Base-by-base conservation (phyloP, 2,888 invertebrate genomes). In the Dastarcus helophoroides region DNA sequence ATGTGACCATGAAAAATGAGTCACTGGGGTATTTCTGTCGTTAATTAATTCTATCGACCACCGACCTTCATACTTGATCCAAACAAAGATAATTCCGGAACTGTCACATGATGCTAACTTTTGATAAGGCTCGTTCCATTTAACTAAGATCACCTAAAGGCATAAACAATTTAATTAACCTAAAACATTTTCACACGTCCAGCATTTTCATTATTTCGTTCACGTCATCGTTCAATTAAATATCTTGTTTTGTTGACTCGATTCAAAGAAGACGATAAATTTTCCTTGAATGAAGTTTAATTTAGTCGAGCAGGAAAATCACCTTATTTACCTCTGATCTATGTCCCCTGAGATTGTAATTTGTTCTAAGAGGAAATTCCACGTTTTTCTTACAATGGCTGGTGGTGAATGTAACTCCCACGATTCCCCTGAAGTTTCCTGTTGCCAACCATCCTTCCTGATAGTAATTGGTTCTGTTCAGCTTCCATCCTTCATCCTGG, bases 41-140 rank as follows among this genome's bases (percentile, higher is more conserved):
- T 98, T 98, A 60, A 98, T 97, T 44, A 98, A 71, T 64, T 98
- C 97, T 50, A 98, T 95, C 46, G 93, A 93, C 97, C 97, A 98
- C 24, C 95, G 75, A 22, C 93, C 95, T 58, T 98, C 97, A 63
- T 95, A 95, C 60, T 95, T 94, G 54, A 97, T 94, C 97, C 97
- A 98, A 14, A 98, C 95, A 63, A 97, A 97, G 56, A 97, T 97
- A 34, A 97, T 90, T 2, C 97, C 95, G 2, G 89, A 88, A 51
- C 86, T 85, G 69, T 97, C 97, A 64, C 95, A 97, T 3, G 94
- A 93, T 4, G 95, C 95, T 46, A 97, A 65, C 63, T 97, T 95
- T 65, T 94, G 93, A 60, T 94, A 95, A 0, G 93, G 91, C 59
- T 91, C 91, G 66, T 97, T 97, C 97, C 97, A 97, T 65, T 90